phyloP scores from a whole-genome alignment of 1,140 invertebrate genomes.

The Lethrus apterus region DNA sequence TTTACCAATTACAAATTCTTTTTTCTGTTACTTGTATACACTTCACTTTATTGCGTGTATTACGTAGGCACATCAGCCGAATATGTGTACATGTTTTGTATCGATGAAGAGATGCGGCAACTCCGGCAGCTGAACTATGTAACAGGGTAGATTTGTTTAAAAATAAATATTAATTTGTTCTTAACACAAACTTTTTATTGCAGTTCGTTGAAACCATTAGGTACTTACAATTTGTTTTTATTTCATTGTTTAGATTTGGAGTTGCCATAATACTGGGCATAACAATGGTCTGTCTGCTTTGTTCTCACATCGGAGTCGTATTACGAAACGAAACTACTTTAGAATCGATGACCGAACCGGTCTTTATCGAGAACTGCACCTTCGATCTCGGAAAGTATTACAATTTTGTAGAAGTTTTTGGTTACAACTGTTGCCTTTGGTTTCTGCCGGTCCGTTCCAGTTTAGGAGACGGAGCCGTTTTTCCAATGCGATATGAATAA shows the following conservation, averaged over 20 bases:
- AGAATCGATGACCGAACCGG: not conserved
- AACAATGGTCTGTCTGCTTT: too few relatives aligned
- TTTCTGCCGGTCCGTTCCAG: not conserved
- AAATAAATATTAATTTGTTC: not conserved
- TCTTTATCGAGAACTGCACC: not conserved
- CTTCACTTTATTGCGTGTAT: constrained; percentile 26
- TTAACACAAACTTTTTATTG: not conserved
- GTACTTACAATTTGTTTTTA: too few relatives aligned
- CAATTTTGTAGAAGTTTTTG: constrained; percentile 8
- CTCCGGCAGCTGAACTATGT: not conserved
- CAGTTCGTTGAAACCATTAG: not conserved
- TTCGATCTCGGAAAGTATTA: constrained; percentile 4
- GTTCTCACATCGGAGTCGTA: constrained; percentile 1
- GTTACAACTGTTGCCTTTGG: constrained; percentile 11
- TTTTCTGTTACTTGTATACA: constrained; percentile 28
- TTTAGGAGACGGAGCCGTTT: constrained; percentile 3
- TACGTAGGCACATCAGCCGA: constrained; percentile 23
- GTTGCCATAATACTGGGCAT: too few relatives aligned
- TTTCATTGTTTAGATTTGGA: too few relatives aligned
- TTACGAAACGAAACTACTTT: constrained; percentile 7
- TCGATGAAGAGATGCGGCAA: constrained; percentile 5
- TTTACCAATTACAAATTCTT: constrained; percentile 36
- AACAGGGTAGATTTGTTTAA: constrained; percentile 3
- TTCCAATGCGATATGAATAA: constrained; percentile 7
- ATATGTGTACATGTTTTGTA: constrained; percentile 19